These are phyloP conservation scores for Resseliella maxima DNA, from an alignment of 2,888 invertebrate genomes.

Conservation along the genomic window DNA sequence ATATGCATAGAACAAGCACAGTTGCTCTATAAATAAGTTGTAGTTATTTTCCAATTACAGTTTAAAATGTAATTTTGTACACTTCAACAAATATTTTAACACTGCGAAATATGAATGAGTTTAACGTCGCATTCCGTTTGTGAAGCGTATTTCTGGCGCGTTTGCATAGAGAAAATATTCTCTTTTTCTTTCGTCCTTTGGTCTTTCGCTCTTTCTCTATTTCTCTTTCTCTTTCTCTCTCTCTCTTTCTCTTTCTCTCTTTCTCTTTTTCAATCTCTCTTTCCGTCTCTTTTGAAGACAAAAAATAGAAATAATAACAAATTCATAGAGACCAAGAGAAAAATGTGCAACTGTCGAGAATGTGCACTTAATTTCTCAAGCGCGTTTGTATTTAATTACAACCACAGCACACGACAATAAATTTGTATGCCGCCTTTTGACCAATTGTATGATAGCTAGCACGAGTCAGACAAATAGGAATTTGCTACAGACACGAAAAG, in stretches of 20 bases:
- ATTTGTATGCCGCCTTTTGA: background rate
- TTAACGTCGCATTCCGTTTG: background rate
- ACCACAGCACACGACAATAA: background rate
- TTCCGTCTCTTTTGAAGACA: no score
- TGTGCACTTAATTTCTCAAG: background rate
- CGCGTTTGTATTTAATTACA: background rate
- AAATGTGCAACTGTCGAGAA: background rate
- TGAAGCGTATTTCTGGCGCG: background rate
- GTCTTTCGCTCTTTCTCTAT: no score
- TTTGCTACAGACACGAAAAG: background rate
- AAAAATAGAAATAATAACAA: background rate
- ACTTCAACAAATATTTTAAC: background rate
- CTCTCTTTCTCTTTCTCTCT: no score
- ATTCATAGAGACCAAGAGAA: background rate
- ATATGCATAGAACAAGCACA: background rate
- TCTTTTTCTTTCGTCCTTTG: no score
- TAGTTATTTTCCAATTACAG: background rate
- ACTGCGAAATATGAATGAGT: background rate
- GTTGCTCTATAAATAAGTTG: background rate
- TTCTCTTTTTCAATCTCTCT: background rate
- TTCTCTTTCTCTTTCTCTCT: no score
- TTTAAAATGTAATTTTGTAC: background rate
- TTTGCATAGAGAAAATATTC: background rate
- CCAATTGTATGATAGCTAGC: no score
- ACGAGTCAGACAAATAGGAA: background rate